Evolutionary conservation across 2,113 vertebrate species (phyloP), one percentile per base, ranked within the genome.

Genomic region (Leptobrachium leishanense): DNA sequence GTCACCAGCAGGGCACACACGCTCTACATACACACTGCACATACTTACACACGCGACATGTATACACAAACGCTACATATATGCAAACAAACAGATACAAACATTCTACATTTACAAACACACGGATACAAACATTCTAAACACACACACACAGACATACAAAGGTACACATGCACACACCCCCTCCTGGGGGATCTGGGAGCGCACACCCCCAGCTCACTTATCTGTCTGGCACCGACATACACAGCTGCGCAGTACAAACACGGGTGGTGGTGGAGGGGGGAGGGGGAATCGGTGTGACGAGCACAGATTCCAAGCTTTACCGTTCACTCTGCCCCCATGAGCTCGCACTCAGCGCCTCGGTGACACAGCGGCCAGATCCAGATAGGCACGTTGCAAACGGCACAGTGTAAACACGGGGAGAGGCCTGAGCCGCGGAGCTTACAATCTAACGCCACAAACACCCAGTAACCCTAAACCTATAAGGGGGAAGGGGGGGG

Each of bases 141-240:
- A 72, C 39, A 67, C 62, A 64, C 15, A 62, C 72, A 43, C 59
- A 71, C 68, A 77, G 40, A 57, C 15, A 72, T 8, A 40, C 6
- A 54, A 5, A 39, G 5, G 6, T 54, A 40, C 20, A 72, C 46
- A 40, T 39, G n/a, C 10, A 68, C 68, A 77, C 69, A 70, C 68
- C 78, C 69, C 63, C 77, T 80, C 71, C 77, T 68, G 63, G 68
- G 77, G 71, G 70, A 80, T 74, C 70, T 66, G 41, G 20, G 2
- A 43, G 59, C n/a, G 50, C 77, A 72, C 77, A 55, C 68, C 55
- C 54, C 57, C 57, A 43, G 73, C 43, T 15, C n/a, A 53, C 6
- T 43, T 65, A 15, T 50, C 74, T 11, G 43, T 43, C 39, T 54
- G 10, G 64, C 72, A 42, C 64, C 63, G 20, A 74, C 72, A 81